A percentile compares a stretch with the other conserved stretches of the same genome.
Evolutionary conservation across 1,140 invertebrate genomes (phyloP).

Genomic region (Drosophila santomea): DNA sequence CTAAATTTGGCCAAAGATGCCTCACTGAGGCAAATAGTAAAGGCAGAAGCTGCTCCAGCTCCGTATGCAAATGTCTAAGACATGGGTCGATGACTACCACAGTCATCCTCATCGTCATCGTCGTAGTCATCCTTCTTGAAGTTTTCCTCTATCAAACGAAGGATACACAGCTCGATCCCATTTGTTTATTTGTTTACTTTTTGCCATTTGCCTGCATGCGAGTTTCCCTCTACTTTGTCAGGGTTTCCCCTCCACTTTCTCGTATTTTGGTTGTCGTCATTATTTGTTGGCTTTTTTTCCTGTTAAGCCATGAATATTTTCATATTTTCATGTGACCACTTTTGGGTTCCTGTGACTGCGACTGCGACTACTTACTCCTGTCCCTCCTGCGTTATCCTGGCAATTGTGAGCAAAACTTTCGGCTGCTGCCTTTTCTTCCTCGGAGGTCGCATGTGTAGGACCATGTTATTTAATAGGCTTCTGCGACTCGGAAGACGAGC

Average conservation of each 20-base stretch:
- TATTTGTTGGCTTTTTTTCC: slow-evolving; percentile 35
- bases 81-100: slow-evolving; percentile 29
- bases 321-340: slow-evolving; percentile 68
- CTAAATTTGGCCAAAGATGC: slow-evolving; percentile 70
- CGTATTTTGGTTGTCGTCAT: slow-evolving; percentile 36
- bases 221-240: slow-evolving; percentile 21
- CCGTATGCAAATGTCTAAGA: slow-evolving; percentile 52
- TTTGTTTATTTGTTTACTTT: slow-evolving; percentile 78
- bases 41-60: slow-evolving; percentile 4
- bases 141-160: slow-evolving; percentile 18
- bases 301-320: slow-evolving; percentile 68
- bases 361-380: slow-evolving; percentile 34
- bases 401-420: slow-evolving; percentile 73
- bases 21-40: slow-evolving; percentile 26
- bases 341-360: slow-evolving; percentile 30
- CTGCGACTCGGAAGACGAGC: slow-evolving; percentile 58
- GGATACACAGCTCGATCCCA: slow-evolving; percentile 12
- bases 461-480: slow-evolving; percentile 82
- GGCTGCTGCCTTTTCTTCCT: slow-evolving; percentile 22
- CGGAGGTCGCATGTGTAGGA: slow-evolving; percentile 66
- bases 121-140: slow-evolving; percentile 42
- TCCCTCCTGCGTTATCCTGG: slow-evolving; percentile 55
- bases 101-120: slow-evolving; percentile 22
- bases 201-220: slow-evolving; percentile 69
- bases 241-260: slow-evolving; percentile 16